Evolutionary conservation across 2,113 vertebrate species (phyloP), one percentile per base, ranked within the genome.

Genomic region (Colinus virginianus): DNA sequence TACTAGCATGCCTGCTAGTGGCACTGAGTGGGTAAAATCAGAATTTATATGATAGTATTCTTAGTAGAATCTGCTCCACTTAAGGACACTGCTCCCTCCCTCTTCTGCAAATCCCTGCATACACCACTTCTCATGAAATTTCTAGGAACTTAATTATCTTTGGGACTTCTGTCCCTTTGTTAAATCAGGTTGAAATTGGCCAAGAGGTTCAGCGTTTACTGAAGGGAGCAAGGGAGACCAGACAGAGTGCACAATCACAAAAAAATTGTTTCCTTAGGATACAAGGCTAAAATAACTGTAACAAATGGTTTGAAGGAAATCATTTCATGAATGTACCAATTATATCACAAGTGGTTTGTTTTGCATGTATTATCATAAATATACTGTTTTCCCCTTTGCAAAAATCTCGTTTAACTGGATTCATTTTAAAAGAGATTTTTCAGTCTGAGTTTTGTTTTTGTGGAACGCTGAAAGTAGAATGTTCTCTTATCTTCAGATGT

Each of bases 311-410:
- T 45, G 78, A 48, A 64, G 58, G 48, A 81, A 90, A 51, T 4
- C 17, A 17, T 36, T 25, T 90, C n/a, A 4, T 11, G 32, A 69
- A 80, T 12, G 61, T 12, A 71, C 38, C 48, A 91, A 92, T 77
- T 91, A 92, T 88, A 94, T 71, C 56, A 68, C 30, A 91, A 81
- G 55, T 59, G 55, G 89, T 94, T 93, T 84, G 62, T 94, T 93
- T 96, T 88, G 70, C 51, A 82, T 78, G 4, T 56, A 77, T 94
- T 82, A 93, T 22, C 86, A 64, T 46, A 95, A 97, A 87, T 53
- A 90, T 0, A 28, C 58, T 26, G 17, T 36, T 82, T 88, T 85
- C 58, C 74, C 56, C 53, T n/a, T 72, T 89, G 51, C 81, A 67
- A 89, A 53, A 53, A 90, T 43, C 71, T 82, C 92, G 87, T 92